Percentiles rank a stretch among this genome's conserved stretches.
phyloP scores from a whole-genome alignment of 37 sponge, comb jelly and placozoan species.

The Beroe forskalii region DNA sequence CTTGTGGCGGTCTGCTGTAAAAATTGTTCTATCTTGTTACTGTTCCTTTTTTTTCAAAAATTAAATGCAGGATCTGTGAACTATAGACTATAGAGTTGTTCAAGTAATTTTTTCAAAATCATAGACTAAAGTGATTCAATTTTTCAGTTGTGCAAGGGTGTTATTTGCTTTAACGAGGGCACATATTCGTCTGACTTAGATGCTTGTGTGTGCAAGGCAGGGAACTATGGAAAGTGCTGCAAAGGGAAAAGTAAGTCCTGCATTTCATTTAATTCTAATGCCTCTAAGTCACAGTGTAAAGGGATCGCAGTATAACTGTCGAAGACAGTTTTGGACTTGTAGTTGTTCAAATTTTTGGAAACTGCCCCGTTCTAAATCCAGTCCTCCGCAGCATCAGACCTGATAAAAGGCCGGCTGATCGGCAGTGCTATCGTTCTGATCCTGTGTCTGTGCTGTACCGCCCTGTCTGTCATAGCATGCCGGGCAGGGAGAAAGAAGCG shows the following conservation, averaged over 20 bases:
- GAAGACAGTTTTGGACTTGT: no score
- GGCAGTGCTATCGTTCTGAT: not conserved
- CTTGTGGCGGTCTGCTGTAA: no score
- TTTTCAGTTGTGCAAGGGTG: not conserved
- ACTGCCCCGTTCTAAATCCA: no score
- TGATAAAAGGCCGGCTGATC: not conserved
- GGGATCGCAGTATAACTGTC: no score
- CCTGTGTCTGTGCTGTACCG: slow-evolving; percentile 1
- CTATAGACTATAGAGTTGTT: not conserved
- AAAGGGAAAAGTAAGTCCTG: not conserved
- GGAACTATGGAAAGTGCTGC: not conserved
- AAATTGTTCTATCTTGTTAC: no score
- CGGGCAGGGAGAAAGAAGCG: not conserved
- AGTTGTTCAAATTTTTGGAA: no score
- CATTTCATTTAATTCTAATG: no score
- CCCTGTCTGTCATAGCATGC: slow-evolving; percentile 1
- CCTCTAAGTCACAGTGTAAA: no score
- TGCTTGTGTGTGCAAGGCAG: not conserved
- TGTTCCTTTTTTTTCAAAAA: no score
- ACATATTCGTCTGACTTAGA: not conserved
- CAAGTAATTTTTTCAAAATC: not conserved
- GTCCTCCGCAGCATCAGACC: slow-evolving; percentile 15
- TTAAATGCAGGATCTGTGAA: no score
- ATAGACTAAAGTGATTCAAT: no score
- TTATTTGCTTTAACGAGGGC: not conserved